Evolutionary conservation across 2,888 invertebrate genomes (phyloP), one percentile per base, ranked within the genome.

Genomic region (Acanthopleura granulata): DNA sequence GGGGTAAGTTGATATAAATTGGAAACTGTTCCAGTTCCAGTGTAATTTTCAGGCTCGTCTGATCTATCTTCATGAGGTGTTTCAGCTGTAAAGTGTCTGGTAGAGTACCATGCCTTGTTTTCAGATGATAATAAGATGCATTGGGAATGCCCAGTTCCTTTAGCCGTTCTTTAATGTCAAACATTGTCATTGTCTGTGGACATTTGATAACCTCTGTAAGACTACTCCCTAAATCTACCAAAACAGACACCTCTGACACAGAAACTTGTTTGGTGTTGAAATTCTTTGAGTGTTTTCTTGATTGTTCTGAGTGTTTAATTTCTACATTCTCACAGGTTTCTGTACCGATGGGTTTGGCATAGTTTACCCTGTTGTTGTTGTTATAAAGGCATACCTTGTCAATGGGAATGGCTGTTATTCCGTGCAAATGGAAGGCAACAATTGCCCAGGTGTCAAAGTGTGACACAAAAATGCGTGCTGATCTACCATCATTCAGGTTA

Each of bases 371-470:
- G 11, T 72, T 74, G 9, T 80, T 79, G 72, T 82, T 79, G 29
- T 76, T 77, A 70, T 80, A 82, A 49, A 88, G 74, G 29, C 83
- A 70, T 49, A 88, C 84, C 25, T 85, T 76, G 76, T 88, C 85
- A 15, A 88, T 83, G 0, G 86, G 85, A 25, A 85, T 79, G 29
- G 83, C 83, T 3, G 84, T 83, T 40, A 84, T 74, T 15, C 86
- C 86, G 77, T 87, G 87, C 62, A 87, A 73, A 73, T 86, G 85
- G 50, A 88, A 82, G 12, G 86, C 87, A 6, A 86, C 82, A 11
- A 86, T 80, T 57, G 86, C 84, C 87, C 88, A 88, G 16, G 84
- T 77, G 74, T 88, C 88, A 79, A 82, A 85, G 73, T 82, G 80
- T 1, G 87, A 87, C 0, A 84, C 81, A 6, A 75, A 79, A 4